These are phyloP conservation scores for Sarcophaga subvicina DNA, from an alignment of 2,888 invertebrate genomes.

Conservation along the genomic window DNA sequence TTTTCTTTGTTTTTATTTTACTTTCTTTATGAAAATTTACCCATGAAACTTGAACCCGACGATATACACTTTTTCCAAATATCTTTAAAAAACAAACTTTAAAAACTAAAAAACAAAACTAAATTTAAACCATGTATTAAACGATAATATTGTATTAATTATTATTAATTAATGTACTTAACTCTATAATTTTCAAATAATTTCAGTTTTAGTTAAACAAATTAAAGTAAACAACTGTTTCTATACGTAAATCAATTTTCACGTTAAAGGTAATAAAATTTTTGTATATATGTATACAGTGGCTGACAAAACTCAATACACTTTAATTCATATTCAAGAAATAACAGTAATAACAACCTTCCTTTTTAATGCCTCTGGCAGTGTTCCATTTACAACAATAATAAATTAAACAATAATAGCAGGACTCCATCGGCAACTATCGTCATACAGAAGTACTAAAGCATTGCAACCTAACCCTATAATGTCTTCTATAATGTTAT, in stretches of 20 bases:
- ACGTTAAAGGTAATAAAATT: neutral
- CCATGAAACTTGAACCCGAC: conserved; percentile 81
- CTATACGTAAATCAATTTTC: conserved; percentile 24
- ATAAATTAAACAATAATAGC: too few relatives aligned
- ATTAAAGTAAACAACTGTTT: conserved; percentile 49
- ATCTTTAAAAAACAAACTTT: conserved; percentile 47
- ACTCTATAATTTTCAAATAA: conserved; percentile 21
- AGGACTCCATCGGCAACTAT: too few relatives aligned
- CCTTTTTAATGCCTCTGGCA: too few relatives aligned
- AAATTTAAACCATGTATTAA: conserved; percentile 56
- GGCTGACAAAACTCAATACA: too few relatives aligned
- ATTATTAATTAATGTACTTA: conserved; percentile 2
- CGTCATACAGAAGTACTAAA: too few relatives aligned
- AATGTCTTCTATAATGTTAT: too few relatives aligned
- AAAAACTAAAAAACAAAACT: conserved; percentile 59
- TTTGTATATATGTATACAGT: too few relatives aligned
- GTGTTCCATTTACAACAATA: too few relatives aligned
- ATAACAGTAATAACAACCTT: too few relatives aligned
- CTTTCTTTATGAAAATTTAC: conserved; percentile 53
- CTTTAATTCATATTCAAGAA: too few relatives aligned
- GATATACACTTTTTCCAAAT: conserved; percentile 79
- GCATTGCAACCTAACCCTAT: too few relatives aligned
- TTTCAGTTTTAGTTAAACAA: conserved; percentile 11
- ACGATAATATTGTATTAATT: conserved; percentile 20
- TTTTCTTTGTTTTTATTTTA: conserved; percentile 43